Evolutionary conservation across 2,888 invertebrate genomes (phyloP).

Genomic region (Diarsia brunnea): DNA sequence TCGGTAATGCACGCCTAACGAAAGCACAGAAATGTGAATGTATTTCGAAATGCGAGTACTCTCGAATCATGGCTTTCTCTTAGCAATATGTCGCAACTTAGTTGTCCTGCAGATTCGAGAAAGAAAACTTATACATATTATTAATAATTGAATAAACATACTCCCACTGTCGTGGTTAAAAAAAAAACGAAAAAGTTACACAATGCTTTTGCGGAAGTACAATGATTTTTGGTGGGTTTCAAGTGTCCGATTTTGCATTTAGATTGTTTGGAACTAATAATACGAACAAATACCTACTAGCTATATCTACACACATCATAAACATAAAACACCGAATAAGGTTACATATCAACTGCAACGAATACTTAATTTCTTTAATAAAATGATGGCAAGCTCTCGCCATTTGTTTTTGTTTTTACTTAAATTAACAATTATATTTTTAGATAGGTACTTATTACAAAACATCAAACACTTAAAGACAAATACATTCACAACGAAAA

Average conservation of each 20-base stretch:
- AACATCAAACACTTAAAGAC: conserved; percentile 80
- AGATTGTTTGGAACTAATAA: conserved; percentile 75
- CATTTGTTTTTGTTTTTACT: conserved; percentile 64
- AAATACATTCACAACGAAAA: conserved; percentile 84
- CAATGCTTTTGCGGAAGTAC: conserved; percentile 64
- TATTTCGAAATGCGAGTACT: conserved; percentile 61
- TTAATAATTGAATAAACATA: conserved; percentile 50
- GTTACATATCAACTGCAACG: conserved; percentile 61
- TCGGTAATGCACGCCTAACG: conserved; percentile 76
- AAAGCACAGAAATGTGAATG: conserved; percentile 62
- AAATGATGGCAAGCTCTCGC: conserved; percentile 81
- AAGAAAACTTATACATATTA: conserved; percentile 47
- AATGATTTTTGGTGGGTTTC: conserved; percentile 76
- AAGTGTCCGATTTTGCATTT: conserved; percentile 78
- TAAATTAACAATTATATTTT: conserved; percentile 58
- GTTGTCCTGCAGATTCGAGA: conserved; percentile 48
- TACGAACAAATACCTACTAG: conserved; percentile 72
- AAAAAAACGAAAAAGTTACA: conserved; percentile 43
- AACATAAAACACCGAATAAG: conserved; percentile 65
- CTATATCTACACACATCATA: conserved; percentile 74
- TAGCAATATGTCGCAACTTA: conserved; percentile 35
- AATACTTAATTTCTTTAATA: conserved; percentile 62
- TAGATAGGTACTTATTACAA: conserved; percentile 66
- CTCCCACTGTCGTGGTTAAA: conserved; percentile 58
- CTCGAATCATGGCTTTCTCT: conserved; percentile 55